These are phyloP conservation scores for Lophius piscatorius DNA, from an alignment of 2,113 vertebrate genomes.

Conservation along the genomic window DNA sequence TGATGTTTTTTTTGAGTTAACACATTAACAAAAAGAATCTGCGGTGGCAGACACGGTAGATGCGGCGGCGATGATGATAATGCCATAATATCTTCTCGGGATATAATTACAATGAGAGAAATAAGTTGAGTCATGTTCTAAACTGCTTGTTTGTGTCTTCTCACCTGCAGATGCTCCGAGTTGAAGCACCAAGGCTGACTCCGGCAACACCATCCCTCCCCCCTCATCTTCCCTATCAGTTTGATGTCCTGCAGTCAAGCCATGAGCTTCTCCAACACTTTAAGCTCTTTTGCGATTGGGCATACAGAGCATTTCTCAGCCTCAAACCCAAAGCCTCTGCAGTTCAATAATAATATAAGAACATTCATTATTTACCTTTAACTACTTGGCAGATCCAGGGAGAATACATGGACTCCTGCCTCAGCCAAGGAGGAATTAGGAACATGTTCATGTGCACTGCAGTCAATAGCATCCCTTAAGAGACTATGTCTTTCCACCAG, in stretches of 20 bases:
- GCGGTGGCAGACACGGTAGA: too few relatives aligned
- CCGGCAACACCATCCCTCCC: conserved; percentile 70
- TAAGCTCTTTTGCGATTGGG: conserved; percentile 83
- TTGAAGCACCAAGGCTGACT: conserved; percentile 68
- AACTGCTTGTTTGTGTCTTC: neutral
- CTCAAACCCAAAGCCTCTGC: conserved; percentile 76
- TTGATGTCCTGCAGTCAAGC: conserved; percentile 77
- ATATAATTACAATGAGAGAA: too few relatives aligned
- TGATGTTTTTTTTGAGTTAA: too few relatives aligned
- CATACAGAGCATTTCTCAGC: conserved; percentile 78
- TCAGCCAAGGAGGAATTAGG: conserved; percentile 32
- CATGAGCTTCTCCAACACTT: conserved; percentile 82
- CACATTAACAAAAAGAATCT: too few relatives aligned
- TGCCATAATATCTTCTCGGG: too few relatives aligned
- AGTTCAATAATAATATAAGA: conserved; percentile 57
- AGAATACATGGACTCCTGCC: conserved; percentile 21
- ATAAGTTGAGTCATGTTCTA: too few relatives aligned
- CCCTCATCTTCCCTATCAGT: conserved; percentile 60
- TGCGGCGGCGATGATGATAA: too few relatives aligned
- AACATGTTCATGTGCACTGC: conserved; percentile 54
- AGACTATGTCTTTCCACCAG: conserved; percentile 52
- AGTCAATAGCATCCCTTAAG: conserved; percentile 47
- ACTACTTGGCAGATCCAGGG: conserved; percentile 19
- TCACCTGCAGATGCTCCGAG: conserved; percentile 72
- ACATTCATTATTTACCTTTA: neutral